These are phyloP conservation scores for Copsychus sechellarum DNA, from an alignment of 2,113 vertebrate genomes.

Conservation along the genomic window DNA sequence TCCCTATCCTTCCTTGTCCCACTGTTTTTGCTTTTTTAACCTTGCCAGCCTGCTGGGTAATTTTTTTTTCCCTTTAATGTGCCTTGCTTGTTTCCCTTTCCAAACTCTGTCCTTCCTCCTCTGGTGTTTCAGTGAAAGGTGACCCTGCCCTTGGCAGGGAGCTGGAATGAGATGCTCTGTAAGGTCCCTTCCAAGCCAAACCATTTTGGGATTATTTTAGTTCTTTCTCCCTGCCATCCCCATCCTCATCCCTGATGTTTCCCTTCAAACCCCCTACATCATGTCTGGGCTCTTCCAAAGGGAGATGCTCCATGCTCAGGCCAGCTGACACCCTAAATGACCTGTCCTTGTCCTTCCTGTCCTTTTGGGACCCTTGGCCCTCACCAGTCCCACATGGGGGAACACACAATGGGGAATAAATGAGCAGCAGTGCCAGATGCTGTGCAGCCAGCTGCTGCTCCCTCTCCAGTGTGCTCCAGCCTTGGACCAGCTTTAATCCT, in stretches of 20 bases:
- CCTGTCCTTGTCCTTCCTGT: neutral
- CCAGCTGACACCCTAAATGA: neutral
- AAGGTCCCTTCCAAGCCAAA: neutral
- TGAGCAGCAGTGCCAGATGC: conserved; percentile 41
- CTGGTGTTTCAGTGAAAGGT: neutral
- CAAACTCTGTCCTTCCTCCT: neutral
- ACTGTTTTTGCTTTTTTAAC: neutral
- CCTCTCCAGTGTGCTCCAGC: neutral
- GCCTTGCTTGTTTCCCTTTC: neutral
- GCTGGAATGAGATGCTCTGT: neutral
- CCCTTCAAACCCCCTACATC: rapidly evolving
- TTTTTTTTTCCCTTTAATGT: neutral
- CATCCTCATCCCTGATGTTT: neutral
- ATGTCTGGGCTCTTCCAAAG: neutral
- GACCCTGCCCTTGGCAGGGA: neutral
- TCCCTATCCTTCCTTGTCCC: rapidly evolving
- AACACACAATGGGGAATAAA: neutral
- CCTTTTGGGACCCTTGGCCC: neutral
- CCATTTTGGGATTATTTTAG: neutral
- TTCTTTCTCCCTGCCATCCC: neutral
- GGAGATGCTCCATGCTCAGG: neutral
- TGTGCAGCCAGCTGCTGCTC: neutral
- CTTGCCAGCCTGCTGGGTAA: neutral
- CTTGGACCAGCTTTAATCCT: neutral
- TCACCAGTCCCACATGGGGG: neutral